Base-by-base conservation (phyloP, 2,113 vertebrate species). In the Tenrec ecaudatus region DNA sequence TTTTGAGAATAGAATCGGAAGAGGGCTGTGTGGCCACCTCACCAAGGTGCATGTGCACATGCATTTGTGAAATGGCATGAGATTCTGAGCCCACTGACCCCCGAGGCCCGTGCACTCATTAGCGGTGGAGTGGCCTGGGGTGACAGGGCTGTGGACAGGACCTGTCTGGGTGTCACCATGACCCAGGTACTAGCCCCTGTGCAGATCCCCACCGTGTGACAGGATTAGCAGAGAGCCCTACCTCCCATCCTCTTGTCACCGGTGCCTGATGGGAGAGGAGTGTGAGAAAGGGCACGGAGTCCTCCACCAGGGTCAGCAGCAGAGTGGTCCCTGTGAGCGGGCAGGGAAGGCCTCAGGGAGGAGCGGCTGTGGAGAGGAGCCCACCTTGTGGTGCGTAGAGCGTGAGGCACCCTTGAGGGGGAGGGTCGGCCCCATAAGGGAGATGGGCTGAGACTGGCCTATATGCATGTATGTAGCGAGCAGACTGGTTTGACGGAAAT, bases 231-330 rank as follows among this genome's bases (percentile, higher is more conserved):
- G n/a, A 11, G 15, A 58, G 57, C 57, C 57, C 57, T 58, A 58
- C 57, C 12, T 3, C 19, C 10, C 57, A 25, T 9, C 2, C 0
- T 12, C 11, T n/a, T n/a, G n/a, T n/a, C n/a, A n/a, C n/a, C n/a
- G n/a, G n/a, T 22, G 58, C 17, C 19, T 25, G 66, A 16, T 2
- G 8, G 19, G 36, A 31, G 0, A 36, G 68, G 31, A 31, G 5
- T 12, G 60, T 68, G 36, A 23, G 23, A 14, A 15, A 19, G 57
- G 10, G 36, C 40, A 25, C 1, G 4, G 43, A 23, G 79, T 16
- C 36, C 47, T 17, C 38, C 19, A 5, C 0, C 0, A 10, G 82
- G 53, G 62, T 25, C 19, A 2, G 71, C 19, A 19, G 16, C 5
- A 22, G 25, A 0, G 2, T 5, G 14, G 7, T 66, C 53, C 14